Evolutionary conservation across 1,140 invertebrate genomes (phyloP).

Genomic region (Drosophila burlai): DNA sequence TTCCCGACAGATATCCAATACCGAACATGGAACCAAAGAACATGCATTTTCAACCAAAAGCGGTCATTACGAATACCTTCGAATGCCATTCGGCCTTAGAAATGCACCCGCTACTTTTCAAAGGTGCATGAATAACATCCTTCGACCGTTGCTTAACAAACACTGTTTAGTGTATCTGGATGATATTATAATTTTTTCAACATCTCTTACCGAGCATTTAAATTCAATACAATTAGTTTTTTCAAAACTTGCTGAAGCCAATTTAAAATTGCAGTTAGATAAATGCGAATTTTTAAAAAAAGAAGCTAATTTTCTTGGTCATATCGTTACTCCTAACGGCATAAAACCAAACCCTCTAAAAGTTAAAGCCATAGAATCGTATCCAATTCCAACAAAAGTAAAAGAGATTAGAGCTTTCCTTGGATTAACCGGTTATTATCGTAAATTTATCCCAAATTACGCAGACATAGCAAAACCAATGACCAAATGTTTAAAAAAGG

Average conservation of each 20-base stretch:
- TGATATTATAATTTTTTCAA: neutral
- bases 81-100: neutral
- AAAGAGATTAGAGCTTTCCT: neutral
- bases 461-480: no score
- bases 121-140: neutral
- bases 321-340: no score
- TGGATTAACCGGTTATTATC: neutral
- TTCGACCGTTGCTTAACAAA: neutral
- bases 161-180: no score
- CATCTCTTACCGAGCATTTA: neutral
- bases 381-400: neutral
- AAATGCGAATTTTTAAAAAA: neutral
- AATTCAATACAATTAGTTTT: neutral
- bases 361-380: neutral
- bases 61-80: neutral
- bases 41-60: neutral
- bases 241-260: neutral
- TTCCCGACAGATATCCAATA: no score
- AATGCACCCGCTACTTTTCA: neutral
- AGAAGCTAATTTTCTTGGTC: no score
- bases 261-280: neutral
- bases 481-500: no score
- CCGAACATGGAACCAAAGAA: no score
- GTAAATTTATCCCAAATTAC: no score
- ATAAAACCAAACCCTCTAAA: neutral